Conservation (phyloP, 1,140 invertebrate species). For the Nephotettix cincticeps region DNA sequence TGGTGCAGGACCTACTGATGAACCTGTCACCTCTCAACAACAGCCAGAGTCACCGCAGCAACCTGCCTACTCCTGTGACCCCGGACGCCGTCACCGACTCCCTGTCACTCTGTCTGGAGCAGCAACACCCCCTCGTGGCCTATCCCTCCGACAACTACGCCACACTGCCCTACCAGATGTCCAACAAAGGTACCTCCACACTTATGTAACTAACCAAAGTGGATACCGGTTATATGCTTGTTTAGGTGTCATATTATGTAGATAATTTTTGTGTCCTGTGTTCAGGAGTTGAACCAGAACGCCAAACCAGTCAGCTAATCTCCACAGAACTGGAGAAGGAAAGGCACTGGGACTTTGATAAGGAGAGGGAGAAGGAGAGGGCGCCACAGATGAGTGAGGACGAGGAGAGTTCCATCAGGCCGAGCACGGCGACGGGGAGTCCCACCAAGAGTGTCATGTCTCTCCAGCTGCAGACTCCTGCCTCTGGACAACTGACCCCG, state of each 20-base stretch:
- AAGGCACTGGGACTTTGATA: too few relatives aligned
- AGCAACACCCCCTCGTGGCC: not conserved
- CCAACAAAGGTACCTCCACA: not conserved
- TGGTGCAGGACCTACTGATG: conserved; percentile 58
- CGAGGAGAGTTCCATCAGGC: not conserved
- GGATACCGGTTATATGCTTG: too few relatives aligned
- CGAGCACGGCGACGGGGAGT: not conserved
- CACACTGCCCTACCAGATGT: conserved; percentile 38
- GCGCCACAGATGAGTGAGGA: not conserved
- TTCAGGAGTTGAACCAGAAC: too few relatives aligned
- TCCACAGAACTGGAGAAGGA: too few relatives aligned
- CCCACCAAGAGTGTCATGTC: conserved; percentile 21
- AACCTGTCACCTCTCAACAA: conserved; percentile 56
- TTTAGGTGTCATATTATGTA: too few relatives aligned
- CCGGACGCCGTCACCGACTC: conserved; percentile 33
- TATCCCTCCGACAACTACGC: conserved; percentile 45
- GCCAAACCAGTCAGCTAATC: too few relatives aligned
- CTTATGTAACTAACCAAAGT: too few relatives aligned
- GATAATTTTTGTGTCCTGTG: too few relatives aligned
- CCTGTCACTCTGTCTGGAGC: conserved; percentile 8
- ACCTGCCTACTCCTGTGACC: conserved; percentile 37
- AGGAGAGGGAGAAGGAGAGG: not conserved
- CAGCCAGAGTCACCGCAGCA: conserved; percentile 35
- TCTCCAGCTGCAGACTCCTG: not conserved
- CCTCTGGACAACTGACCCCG: not conserved